Evolutionary conservation across 2,113 vertebrate genomes (phyloP).

Genomic region (Urocynchramus pylzowi): DNA sequence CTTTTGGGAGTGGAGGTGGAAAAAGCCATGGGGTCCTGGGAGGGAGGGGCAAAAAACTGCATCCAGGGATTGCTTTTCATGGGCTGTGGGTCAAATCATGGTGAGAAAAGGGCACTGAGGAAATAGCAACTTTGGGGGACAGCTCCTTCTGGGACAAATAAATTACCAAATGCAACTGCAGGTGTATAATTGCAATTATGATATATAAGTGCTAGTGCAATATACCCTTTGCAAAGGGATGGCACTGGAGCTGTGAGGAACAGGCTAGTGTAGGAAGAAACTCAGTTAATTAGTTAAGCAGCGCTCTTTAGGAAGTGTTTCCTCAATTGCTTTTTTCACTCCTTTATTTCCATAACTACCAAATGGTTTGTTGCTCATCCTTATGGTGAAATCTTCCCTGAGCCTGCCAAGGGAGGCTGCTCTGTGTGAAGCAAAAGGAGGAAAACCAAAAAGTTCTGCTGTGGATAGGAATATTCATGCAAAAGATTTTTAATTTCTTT

Average conservation of each 20-base stretch:
- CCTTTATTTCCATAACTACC: slow-evolving; percentile 16
- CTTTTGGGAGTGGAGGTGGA: not conserved
- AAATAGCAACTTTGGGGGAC: not conserved
- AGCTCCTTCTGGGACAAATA: not conserved
- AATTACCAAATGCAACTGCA: not conserved
- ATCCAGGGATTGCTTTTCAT: not conserved
- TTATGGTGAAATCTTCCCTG: not conserved
- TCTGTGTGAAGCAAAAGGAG: not conserved
- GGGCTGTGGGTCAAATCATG: not conserved
- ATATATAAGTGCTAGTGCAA: not conserved
- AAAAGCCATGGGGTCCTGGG: not conserved
- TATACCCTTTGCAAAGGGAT: not conserved
- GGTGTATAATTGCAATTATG: not conserved
- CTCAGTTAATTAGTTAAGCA: slow-evolving; percentile 50
- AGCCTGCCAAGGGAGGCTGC: not conserved
- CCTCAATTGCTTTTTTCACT: not conserved
- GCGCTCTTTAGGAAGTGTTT: slow-evolving; percentile 45
- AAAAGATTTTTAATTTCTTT: not conserved
- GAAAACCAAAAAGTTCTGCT: not conserved
- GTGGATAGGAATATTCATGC: not conserved
- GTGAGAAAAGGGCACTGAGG: not conserved
- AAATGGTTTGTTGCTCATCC: not conserved
- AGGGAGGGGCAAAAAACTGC: not conserved
- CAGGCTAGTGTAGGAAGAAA: slow-evolving; percentile 16
- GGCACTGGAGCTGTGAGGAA: not conserved